These are phyloP conservation scores for Orbicella faveolata DNA, from an alignment of 64 coral and sea anemone genomes.

Conservation along the genomic window DNA sequence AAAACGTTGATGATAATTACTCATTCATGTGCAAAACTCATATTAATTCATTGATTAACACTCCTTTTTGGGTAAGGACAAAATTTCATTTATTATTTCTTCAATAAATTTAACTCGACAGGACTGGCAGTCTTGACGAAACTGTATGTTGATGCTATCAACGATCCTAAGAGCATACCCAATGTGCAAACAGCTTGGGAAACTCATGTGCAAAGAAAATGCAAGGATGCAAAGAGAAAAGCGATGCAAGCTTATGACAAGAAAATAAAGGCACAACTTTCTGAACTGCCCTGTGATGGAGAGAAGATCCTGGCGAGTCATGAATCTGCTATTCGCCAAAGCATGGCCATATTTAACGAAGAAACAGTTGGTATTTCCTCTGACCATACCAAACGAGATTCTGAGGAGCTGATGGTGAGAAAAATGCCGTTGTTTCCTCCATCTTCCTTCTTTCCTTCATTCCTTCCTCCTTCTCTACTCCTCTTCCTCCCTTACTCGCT, in stretches of 20 bases:
- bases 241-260: neutral
- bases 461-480: too few relatives aligned
- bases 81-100: too few relatives aligned
- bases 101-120: too few relatives aligned
- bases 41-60: too few relatives aligned
- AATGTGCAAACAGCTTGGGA: slow-evolving; percentile 15
- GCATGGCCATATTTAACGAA: neutral
- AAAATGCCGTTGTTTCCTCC: too few relatives aligned
- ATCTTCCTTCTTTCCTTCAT: too few relatives aligned
- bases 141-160: neutral
- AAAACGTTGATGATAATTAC: too few relatives aligned
- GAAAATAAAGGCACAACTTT: neutral
- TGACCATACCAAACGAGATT: too few relatives aligned
- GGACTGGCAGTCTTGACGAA: slow-evolving; percentile 8
- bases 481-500: too few relatives aligned
- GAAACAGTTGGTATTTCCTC: slow-evolving; percentile 6
- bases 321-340: neutral
- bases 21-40: too few relatives aligned
- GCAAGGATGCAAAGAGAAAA: neutral
- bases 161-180: neutral
- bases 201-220: neutral
- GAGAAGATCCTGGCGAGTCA: neutral
- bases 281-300: neutral
- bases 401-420: too few relatives aligned
- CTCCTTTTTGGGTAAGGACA: too few relatives aligned